Conservation (phyloP, 2,888 invertebrate genomes). For the Hypena proboscidalis region DNA sequence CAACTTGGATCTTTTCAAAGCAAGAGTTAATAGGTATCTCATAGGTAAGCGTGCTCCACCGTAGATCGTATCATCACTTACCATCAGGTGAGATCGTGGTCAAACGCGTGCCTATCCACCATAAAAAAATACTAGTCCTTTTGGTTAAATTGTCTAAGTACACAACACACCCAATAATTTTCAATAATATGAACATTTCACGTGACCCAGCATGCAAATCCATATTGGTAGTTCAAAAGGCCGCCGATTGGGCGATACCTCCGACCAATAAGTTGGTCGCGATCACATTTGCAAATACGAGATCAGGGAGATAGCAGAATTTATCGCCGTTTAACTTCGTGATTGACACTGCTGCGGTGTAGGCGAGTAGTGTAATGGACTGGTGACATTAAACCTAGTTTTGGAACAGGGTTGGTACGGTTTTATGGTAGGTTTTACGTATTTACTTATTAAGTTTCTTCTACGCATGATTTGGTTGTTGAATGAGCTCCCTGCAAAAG, state of each 20-base stretch:
- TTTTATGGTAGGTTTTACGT: neutral
- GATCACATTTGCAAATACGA: constrained; percentile 33
- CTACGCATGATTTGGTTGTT: no score
- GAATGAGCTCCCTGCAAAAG: no score
- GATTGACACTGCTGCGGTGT: constrained; percentile 57
- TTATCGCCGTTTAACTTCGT: constrained; percentile 44
- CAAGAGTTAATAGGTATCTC: no score
- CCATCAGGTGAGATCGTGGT: no score
- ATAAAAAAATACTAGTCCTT: no score
- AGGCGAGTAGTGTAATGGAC: constrained; percentile 34
- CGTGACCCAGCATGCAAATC: constrained; percentile 3
- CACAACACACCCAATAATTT: neutral
- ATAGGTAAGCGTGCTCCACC: no score
- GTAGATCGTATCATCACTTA: no score
- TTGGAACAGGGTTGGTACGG: constrained; percentile 44
- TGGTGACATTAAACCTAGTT: constrained; percentile 54
- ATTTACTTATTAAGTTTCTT: no score
- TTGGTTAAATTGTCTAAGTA: no score
- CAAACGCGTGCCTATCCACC: no score
- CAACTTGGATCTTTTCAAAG: no score
- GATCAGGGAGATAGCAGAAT: constrained; percentile 37
- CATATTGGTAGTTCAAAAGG: constrained; percentile 14
- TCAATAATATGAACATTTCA: neutral
- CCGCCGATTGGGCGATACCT: constrained; percentile 20
- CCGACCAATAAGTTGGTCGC: constrained; percentile 14